Evolutionary conservation across 2,797 vertebrate species (phyloP), one percentile per base, ranked within the genome.

Genomic region (Myripristis jacobus): DNA sequence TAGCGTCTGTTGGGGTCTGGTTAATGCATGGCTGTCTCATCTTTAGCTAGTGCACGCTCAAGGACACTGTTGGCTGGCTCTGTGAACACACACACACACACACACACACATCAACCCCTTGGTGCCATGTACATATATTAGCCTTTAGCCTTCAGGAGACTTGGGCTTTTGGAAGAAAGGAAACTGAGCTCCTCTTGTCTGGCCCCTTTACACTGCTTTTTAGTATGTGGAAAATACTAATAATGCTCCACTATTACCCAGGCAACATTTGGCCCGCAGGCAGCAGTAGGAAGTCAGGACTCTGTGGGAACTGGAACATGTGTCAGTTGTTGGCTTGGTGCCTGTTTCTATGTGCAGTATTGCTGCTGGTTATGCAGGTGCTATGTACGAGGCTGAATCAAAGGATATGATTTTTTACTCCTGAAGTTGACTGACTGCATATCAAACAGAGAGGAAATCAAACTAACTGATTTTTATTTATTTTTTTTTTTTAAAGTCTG

Each of bases 1-100:
- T 93, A 94, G 91, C 74, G 82, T 81, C 65, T 63, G 87, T 67
- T n/a, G 43, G 84, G 73, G 63, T 81, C 78, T 59, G 29, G 87
- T 80, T 77, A 83, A 86, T 83, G 89, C 86, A 80, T 82, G 85
- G 75, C 85, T 73, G 75, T 24, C 52, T 48, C 38, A 38, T 85
- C 80, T 75, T 68, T 76, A 10, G 43, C 65, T 82, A 22, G 66
- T 86, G 87, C 77, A 69, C 27, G 57, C 67, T 86, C 82, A 89
- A 89, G 87, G 89, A 85, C 87, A 75, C 70, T 55, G 74, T 81
- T 81, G 73, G 56, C 80, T 81, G 64, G 51, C 82, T 71, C 65
- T 62, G 67, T 71, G 71, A 62, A 41, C 50, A 47, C 47, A 51
- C 57, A 61, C 46, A 61, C 16, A 52, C 9, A 52, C 66, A 72